Percentiles rank a stretch among this genome's conserved stretches.
These are phyloP conservation scores for Nestor notabilis DNA, from an alignment of 2,113 vertebrate species.

Conservation along the genomic window DNA sequence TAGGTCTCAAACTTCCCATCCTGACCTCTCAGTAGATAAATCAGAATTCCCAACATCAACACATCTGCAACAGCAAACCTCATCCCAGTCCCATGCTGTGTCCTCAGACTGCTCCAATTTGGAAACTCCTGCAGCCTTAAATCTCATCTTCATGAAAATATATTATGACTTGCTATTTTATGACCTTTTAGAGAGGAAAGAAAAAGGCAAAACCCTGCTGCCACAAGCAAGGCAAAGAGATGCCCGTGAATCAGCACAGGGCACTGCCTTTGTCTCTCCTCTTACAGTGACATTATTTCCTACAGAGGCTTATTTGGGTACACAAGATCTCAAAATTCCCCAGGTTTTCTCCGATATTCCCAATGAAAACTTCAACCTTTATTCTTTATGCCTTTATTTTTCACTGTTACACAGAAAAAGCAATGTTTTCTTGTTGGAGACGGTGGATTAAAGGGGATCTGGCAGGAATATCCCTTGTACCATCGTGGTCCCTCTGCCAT, in stretches of 20 bases:
- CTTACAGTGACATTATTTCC: not conserved
- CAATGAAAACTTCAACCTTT: not conserved
- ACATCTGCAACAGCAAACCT: not conserved
- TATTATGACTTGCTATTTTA: not conserved
- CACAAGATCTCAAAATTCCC: not conserved
- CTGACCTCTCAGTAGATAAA: not conserved
- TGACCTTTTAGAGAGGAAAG: not conserved
- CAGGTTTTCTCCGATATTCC: not conserved
- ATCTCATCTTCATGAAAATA: not conserved
- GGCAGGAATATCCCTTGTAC: fast-evolving
- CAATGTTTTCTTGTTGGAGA: fast-evolving
- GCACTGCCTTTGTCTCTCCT: not conserved
- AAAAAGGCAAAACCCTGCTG: not conserved
- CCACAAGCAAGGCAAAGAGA: not conserved
- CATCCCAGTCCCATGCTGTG: fast-evolving
- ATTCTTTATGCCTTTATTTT: not conserved
- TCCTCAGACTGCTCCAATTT: fast-evolving
- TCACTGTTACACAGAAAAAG: not conserved
- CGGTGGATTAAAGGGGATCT: not conserved
- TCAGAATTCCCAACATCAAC: not conserved
- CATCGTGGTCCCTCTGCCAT: fast-evolving
- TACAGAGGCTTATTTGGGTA: not conserved
- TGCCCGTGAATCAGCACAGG: fast-evolving
- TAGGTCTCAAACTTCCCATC: not conserved
- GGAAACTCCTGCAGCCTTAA: not conserved